Base-by-base conservation (phyloP, 2,888 invertebrate genomes). In the Diogma glabrata region DNA sequence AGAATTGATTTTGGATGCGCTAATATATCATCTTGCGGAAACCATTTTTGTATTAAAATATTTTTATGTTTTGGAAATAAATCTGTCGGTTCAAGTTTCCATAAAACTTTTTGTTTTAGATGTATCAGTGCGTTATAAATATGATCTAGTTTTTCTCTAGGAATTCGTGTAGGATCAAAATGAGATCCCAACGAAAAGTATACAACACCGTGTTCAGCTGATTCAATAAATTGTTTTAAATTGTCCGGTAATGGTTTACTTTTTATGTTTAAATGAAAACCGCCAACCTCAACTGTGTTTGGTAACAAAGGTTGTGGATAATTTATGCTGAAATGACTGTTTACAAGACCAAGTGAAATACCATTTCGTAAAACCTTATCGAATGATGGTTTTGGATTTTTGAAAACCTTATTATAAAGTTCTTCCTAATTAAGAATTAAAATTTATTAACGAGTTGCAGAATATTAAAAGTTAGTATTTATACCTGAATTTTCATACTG, bases 171-270 rank as follows among this genome's bases (percentile, higher is more conserved):
- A 45, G 66, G 63, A 48, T 60, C 63, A 4, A 70, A 19, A 49
- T 66, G 67, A 2, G 69, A 66, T n/a, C 75, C 75, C 66, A 76
- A 64, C 1, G 72, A 70, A 53, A 74, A 73, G 55, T 71, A 70
- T 16, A 75, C 64, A 3, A 66, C 72, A 1, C 74, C 75, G 52
- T 74, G 59, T 22, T 60, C 55, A 4, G 73, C 67, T 1, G 60
- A 63, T 26, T 69, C 66, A 4, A 75, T 58, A 47, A 71, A 72
- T 14, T 60, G 55, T 50, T 69, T 60, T 8, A 72, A 61, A 26
- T 71, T 65, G 38, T 52, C 53, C 0, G 70, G 69, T 40, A 70
- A 53, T 1, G 64, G 61, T 9, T 60, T 60, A 2, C 58, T 56
- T 14, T 62, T 54, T 2, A 61, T 60, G 51, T 67, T 64, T 14